Base-by-base conservation (phyloP, 2,888 invertebrate genomes). In the Mechanitis mazaeus region DNA sequence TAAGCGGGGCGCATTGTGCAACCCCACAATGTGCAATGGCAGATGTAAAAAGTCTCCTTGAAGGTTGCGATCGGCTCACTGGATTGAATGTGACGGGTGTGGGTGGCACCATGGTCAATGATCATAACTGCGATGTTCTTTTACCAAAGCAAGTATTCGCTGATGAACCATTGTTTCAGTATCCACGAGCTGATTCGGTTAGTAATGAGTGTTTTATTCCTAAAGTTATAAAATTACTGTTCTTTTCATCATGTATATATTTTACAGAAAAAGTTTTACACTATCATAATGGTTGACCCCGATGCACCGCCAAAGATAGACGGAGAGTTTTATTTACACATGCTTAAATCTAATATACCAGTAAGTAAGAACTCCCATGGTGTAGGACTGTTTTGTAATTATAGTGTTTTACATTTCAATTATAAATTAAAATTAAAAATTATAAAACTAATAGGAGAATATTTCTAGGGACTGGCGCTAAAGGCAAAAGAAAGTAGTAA, bases 251-350 rank as follows among this genome's bases (percentile, higher is more conserved):
- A 35, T 3, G 35, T 35, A 5, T 35, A 3, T 6, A 35, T 42
- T 56, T 83, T 81, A n/a, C 78, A 91, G 91, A 86, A 87, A 80
- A 86, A 85, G 71, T 87, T 83, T 67, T 91, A 91, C 71, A 85
- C 91, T 0, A 70, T 91, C 46, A 69, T 91, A n/a, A 75, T 91
- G 77, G 76, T 89, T 1, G 91, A 91, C 66, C 88, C 91, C 5
- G 91, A 91, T 67, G 90, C 89, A 9, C 81, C 90, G 0, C 86
- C 88, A 12, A 85, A 86, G 70, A 64, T 78, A 3, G 84, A 86
- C 3, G 89, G 89, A 35, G 83, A 87, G 70, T 91, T 89, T 73
- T 91, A 78, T 68, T 72, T 91, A 61, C 91, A 91, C 68, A 84
- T 91, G 86, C 69, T 91, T 55, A 90, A 89, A 66, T 85, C 87